Evolutionary conservation across 2,797 vertebrate genomes (phyloP).

Genomic region (Rhynchotus rufescens): DNA sequence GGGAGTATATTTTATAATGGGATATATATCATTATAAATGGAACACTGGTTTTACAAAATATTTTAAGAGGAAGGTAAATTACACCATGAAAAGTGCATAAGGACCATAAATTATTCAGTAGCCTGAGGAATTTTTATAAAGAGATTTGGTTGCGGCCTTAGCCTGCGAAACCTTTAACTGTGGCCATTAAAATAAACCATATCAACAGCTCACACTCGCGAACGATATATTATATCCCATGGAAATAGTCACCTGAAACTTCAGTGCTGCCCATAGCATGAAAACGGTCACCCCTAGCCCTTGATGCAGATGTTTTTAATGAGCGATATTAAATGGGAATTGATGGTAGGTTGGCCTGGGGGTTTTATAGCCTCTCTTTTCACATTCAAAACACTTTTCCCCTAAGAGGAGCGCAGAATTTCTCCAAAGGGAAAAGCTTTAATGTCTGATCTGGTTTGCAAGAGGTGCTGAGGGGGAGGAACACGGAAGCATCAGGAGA

Average conservation of each 20-base stretch:
- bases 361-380: conserved; percentile 23
- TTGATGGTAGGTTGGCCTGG: neutral
- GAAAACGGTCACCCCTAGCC: neutral
- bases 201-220: conserved; percentile 13
- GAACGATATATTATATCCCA: conserved; percentile 27
- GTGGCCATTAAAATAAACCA: conserved; percentile 70
- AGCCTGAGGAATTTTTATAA: conserved; percentile 80
- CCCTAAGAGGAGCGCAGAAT: neutral
- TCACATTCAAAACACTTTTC: conserved; percentile 29
- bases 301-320: conserved; percentile 39
- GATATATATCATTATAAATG: conserved; percentile 77
- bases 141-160: conserved; percentile 72
- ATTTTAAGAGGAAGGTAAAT: conserved; percentile 82
- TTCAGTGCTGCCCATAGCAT: neutral
- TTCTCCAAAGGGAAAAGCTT: neutral
- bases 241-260: conserved; percentile 19
- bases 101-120: conserved; percentile 78
- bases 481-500: neutral
- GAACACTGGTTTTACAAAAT: conserved; percentile 79
- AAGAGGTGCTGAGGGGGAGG: neutral
- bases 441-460: neutral
- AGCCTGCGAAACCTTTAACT: conserved; percentile 76
- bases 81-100: conserved; percentile 81
- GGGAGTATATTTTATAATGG: conserved; percentile 66
- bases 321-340: conserved; percentile 14